Evolutionary conservation across 1,140 invertebrate genomes (phyloP), one percentile per base, ranked within the genome.

Genomic region (Whitmania pigra): DNA sequence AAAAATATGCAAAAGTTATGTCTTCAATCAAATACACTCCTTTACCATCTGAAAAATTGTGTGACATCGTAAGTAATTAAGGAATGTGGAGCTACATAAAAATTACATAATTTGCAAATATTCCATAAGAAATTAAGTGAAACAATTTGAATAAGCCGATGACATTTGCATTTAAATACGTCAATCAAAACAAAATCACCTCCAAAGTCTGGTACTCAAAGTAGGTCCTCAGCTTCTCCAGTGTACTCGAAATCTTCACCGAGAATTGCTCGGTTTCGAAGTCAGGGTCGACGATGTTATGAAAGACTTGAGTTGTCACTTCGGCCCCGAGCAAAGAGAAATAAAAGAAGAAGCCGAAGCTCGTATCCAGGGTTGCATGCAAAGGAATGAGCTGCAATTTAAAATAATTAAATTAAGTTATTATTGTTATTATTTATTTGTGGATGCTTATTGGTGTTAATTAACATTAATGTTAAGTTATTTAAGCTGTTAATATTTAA

Each of bases 291-390:
- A 81, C 75, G 17, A 85, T 76, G 75, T 84, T 82, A 55, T 76
- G 69, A 75, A 85, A 85, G 18, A 76, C 75, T 71, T 83, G 80
- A 67, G 81, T 85, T 60, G 77, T 81, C 0, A 85, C 79, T 78
- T 83, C 80, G 76, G 83, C 84, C 9, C 82, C 83, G 74, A 85
- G 76, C 25, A 85, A 73, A 29, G 81, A 80, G 74, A 83, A 84
- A 74, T 81, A 83, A 73, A 85, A 85, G 77, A 81, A 82, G 73
- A 80, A 85, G 0, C 80, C 81, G 57, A 73, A 49, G 15, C 43
- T 75, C 2, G 75, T 71, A 22, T 80, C 77, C 31, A 82, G 69
- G 11, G 78, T 74, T 43, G 76, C 73, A 13, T 73, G 76, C 68
- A 77, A 79, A 3, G 81, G 81, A 29, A 82, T 78, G 54, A 82